These are phyloP conservation scores for Polypterus senegalus DNA, from an alignment of 2,113 vertebrate genomes.

Conservation along the genomic window DNA sequence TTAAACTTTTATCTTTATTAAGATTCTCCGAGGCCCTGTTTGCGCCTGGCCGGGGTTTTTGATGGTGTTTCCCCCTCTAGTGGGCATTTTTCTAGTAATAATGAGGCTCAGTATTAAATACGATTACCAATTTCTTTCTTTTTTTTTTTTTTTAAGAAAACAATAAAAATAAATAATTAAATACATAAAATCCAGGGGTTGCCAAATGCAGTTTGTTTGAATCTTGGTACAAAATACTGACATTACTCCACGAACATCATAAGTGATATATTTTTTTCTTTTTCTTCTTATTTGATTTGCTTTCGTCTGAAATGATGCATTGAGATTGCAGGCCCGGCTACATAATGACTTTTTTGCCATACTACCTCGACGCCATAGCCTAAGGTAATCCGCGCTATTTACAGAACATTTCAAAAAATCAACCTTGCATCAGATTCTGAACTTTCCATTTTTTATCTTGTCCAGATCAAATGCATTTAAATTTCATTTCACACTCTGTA, in stretches of 20 bases:
- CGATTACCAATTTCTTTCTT: slow-evolving; percentile 1
- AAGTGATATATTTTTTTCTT: slow-evolving; percentile 14
- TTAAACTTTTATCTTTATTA: too few species aligned
- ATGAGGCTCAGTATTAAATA: slow-evolving; percentile 1
- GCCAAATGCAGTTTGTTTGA: neutral
- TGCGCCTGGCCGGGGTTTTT: too few species aligned
- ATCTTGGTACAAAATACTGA: slow-evolving; percentile 1
- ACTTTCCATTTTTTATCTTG: slow-evolving; percentile 20
- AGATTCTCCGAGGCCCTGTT: too few species aligned
- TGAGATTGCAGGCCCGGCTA: slow-evolving; percentile 21
- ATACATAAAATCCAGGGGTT: neutral
- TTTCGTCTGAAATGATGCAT: slow-evolving; percentile 31
- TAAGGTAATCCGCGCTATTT: slow-evolving; percentile 34
- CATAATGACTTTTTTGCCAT: slow-evolving; percentile 20
- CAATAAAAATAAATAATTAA: neutral
- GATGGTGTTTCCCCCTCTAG: too few species aligned
- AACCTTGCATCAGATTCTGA: slow-evolving; percentile 23
- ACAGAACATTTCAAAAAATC: slow-evolving; percentile 27
- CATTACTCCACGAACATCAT: slow-evolving; percentile 21
- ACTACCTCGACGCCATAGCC: slow-evolving; percentile 29
- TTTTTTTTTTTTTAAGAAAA: neutral
- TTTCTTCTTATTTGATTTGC: slow-evolving; percentile 30
- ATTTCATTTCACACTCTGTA: slow-evolving; percentile 31
- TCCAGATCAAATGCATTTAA: slow-evolving; percentile 28
- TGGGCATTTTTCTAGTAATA: neutral